Conservation (phyloP, 2,888 invertebrate genomes). For the Melikaiella ostensackeni region DNA sequence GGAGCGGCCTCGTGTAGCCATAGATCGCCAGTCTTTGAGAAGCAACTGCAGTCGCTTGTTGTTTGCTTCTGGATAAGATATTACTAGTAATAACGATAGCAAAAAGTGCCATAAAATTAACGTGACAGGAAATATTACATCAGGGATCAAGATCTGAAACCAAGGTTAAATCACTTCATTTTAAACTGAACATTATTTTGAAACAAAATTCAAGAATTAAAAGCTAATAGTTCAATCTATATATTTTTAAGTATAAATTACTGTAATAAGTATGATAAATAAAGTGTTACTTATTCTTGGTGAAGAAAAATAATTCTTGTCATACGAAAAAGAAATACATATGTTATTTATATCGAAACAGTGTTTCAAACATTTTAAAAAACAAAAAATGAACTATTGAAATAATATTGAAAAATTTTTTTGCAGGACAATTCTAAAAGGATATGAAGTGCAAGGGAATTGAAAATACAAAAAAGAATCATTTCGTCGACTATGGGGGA, state of each 20-base stretch:
- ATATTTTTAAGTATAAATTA: background rate
- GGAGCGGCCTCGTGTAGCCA: slow-evolving; percentile 4
- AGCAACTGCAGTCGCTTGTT: slow-evolving; percentile 31
- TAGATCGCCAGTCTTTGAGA: slow-evolving; percentile 31
- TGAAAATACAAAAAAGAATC: background rate
- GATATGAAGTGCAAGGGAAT: slow-evolving; percentile 17
- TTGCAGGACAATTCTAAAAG: slow-evolving; percentile 15
- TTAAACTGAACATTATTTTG: background rate
- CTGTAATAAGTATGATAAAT: background rate
- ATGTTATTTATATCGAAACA: background rate
- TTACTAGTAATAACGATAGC: slow-evolving; percentile 1
- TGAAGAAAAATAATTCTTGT: background rate
- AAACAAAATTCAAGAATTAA: too few species aligned
- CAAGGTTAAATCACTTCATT: slow-evolving; percentile 18
- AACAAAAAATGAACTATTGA: background rate
- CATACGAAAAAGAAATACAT: too few species aligned
- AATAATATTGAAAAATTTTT: background rate
- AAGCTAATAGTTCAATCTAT: too few species aligned
- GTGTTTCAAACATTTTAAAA: background rate
- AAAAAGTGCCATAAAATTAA: slow-evolving; percentile 30
- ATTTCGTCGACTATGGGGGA: slow-evolving; percentile 31
- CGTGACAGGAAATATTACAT: slow-evolving; percentile 19
- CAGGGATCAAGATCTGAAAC: slow-evolving; percentile 3
- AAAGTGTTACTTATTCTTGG: background rate
- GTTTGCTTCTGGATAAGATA: slow-evolving; percentile 32